Conservation (phyloP, 2,888 invertebrate species). For the Ornithoptera priamus region DNA sequence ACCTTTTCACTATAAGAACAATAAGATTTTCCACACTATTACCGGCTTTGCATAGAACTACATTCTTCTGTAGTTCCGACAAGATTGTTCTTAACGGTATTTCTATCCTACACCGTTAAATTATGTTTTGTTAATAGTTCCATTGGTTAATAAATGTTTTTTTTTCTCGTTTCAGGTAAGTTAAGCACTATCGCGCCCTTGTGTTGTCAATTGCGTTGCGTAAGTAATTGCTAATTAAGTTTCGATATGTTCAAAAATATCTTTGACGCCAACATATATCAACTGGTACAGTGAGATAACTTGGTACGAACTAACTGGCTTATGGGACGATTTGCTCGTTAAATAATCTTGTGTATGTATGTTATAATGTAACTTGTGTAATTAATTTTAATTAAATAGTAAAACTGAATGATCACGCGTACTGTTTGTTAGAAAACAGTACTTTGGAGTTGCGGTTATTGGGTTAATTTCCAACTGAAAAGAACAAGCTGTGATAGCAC, state of each 20-base stretch:
- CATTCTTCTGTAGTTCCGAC: no score
- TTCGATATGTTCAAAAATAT: neutral
- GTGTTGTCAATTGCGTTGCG: neutral
- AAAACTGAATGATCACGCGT: no score
- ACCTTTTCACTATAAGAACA: no score
- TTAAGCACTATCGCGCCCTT: neutral
- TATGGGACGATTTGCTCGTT: neutral
- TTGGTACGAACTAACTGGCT: neutral
- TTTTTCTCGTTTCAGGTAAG: constrained; percentile 18
- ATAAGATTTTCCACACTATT: no score
- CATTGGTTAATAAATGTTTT: neutral
- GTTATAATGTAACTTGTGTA: neutral
- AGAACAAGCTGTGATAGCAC: no score
- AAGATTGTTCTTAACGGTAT: no score
- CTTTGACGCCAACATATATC: neutral
- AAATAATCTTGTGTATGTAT: neutral
- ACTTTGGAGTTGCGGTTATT: no score
- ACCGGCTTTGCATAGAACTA: no score
- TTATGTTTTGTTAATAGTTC: no score
- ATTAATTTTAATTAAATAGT: neutral
- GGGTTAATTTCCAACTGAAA: no score
- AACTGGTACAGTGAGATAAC: constrained; percentile 1
- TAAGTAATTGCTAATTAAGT: constrained; percentile 18
- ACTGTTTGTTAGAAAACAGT: no score
- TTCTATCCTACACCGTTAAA: no score